Percentiles rank a stretch among this genome's conserved stretches.
These are phyloP conservation scores for Salmo trutta DNA, from an alignment of 2,797 vertebrate species.

Conservation along the genomic window DNA sequence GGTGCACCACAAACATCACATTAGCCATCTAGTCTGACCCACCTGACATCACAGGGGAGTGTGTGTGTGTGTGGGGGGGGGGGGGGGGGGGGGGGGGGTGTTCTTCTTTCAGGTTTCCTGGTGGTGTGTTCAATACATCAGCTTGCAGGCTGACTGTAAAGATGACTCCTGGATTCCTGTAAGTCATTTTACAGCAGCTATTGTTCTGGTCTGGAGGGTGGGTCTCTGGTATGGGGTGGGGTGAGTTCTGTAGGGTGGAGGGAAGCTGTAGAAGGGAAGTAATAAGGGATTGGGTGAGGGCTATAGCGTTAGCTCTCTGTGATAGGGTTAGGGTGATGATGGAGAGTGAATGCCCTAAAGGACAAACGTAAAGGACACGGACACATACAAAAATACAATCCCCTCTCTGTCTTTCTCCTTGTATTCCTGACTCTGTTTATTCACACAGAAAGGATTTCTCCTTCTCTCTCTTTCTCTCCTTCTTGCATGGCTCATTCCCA, in stretches of 20 bases:
- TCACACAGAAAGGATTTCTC: neutral
- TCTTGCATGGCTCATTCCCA: constrained; percentile 16
- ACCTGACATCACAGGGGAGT: neutral
- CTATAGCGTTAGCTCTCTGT: no score
- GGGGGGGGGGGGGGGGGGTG: neutral
- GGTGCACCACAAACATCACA: constrained; percentile 13
- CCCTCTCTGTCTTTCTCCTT: neutral
- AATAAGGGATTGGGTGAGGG: no score
- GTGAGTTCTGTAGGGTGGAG: neutral
- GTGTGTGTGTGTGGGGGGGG: no score
- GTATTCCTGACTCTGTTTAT: neutral
- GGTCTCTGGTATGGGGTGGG: neutral
- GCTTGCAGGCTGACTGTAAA: neutral
- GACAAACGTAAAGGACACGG: neutral
- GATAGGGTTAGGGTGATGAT: neutral
- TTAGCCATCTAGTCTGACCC: constrained; percentile 19
- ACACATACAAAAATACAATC: neutral
- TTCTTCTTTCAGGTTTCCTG: neutral
- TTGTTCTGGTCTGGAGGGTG: neutral
- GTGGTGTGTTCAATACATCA: neutral
- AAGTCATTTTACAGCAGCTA: neutral
- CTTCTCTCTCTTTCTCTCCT: neutral
- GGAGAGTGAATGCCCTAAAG: neutral
- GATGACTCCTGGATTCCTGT: neutral
- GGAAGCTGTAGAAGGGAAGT: neutral